phyloP scores from a whole-genome alignment of 2,797 vertebrate genomes.

The Lacerta agilis region DNA sequence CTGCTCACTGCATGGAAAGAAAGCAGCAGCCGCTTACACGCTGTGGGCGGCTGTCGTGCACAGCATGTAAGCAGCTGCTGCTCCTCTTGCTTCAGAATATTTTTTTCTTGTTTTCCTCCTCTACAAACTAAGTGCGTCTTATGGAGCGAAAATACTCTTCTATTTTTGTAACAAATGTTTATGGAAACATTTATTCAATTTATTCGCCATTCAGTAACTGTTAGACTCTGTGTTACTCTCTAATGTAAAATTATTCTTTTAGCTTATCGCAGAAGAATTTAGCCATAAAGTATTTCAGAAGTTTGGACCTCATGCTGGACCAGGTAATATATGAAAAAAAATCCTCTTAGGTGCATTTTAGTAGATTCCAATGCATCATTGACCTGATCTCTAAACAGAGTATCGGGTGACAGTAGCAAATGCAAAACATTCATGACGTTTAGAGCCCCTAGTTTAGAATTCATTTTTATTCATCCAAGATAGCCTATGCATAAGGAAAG shows the following conservation, averaged over 20 bases:
- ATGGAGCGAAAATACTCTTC: too few species aligned
- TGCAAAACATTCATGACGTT: background rate
- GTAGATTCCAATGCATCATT: background rate
- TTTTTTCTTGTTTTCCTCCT: too few species aligned
- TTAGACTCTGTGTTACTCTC: conserved; percentile 25
- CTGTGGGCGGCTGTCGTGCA: too few species aligned
- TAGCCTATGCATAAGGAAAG: background rate
- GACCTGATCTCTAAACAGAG: background rate
- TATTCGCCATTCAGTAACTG: background rate
- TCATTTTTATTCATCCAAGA: background rate
- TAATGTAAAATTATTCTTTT: conserved; percentile 36
- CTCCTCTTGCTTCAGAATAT: too few species aligned
- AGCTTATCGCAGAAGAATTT: conserved; percentile 98
- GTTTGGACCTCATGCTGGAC: conserved; percentile 77
- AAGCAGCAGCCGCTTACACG: too few species aligned
- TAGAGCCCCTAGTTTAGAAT: background rate
- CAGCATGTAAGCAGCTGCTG: too few species aligned
- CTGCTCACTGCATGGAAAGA: too few species aligned
- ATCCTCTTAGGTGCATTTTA: background rate
- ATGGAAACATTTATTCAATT: background rate
- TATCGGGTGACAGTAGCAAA: background rate
- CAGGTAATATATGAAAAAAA: conserved; percentile 72
- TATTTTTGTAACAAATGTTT: background rate
- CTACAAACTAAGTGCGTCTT: too few species aligned
- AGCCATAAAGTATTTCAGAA: conserved; percentile 85